These are phyloP conservation scores for Bubo scandiacus DNA, from an alignment of 2,113 vertebrate genomes.

Conservation along the genomic window DNA sequence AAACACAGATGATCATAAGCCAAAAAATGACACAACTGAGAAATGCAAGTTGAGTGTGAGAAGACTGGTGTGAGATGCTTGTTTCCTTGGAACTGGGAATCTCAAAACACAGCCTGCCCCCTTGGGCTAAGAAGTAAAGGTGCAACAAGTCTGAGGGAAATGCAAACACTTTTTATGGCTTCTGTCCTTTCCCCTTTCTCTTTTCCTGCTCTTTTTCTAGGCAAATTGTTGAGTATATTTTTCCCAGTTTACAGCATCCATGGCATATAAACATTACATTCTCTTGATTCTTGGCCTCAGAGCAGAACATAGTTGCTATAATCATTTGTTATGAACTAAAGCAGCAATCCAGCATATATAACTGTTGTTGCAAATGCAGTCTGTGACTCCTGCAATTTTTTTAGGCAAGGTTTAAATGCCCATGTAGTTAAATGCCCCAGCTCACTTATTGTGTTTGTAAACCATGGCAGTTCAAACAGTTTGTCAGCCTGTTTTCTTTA, in stretches of 20 bases:
- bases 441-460: background rate
- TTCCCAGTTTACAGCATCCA: background rate
- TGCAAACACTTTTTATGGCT: background rate
- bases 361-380: background rate
- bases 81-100: background rate
- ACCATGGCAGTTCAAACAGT: background rate
- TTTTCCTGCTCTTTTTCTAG: background rate
- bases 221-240: background rate
- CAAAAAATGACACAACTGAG: background rate
- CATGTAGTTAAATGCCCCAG: background rate
- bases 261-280: background rate
- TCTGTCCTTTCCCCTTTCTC: background rate
- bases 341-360: background rate
- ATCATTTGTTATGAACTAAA: background rate
- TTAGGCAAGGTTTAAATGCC: background rate
- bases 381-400: background rate
- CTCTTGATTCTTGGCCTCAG: background rate
- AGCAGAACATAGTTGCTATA: background rate
- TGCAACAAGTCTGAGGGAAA: background rate
- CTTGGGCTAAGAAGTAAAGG: background rate
- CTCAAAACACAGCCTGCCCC: background rate
- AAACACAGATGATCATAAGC: background rate
- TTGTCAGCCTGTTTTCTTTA: background rate
- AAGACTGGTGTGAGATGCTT: background rate
- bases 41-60: background rate